These are phyloP conservation scores for Melanaphis sacchari DNA, from an alignment of 1,140 invertebrate species.

Conservation along the genomic window DNA sequence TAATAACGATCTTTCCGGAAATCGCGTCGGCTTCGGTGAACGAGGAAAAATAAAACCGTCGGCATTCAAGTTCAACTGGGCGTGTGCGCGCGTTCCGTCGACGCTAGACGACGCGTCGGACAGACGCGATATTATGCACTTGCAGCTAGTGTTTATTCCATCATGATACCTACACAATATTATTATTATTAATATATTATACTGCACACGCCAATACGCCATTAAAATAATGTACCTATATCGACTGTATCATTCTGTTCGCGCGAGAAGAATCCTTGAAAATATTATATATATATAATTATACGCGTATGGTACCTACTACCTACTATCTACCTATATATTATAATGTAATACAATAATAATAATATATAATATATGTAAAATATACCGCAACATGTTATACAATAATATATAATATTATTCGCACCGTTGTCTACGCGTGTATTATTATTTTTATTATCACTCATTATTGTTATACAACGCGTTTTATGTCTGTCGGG, in stretches of 20 bases:
- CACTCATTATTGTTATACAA: not conserved
- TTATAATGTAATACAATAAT: not conserved
- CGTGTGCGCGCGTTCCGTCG: not conserved
- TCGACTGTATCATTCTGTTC: not conserved
- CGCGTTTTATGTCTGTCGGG: not conserved
- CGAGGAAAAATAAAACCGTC: not conserved
- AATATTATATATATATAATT: not conserved
- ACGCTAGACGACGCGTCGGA: not conserved
- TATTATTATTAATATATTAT: no score
- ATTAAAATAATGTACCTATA: not conserved
- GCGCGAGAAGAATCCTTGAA: not conserved
- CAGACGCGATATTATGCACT: not conserved
- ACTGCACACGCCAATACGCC: not conserved
- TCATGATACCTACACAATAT: not conserved
- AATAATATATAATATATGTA: not conserved
- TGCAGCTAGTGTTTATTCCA: not conserved
- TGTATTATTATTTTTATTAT: no score
- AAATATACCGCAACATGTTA: not conserved
- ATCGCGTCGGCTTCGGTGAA: not conserved
- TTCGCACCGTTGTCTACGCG: not conserved
- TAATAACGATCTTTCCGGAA: not conserved
- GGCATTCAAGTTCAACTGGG: not conserved
- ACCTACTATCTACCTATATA: not conserved
- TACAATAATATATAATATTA: not conserved
- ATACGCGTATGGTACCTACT: no score